Evolutionary conservation across 2,113 vertebrate species (phyloP).

Genomic region (Collichthys lucidus): DNA sequence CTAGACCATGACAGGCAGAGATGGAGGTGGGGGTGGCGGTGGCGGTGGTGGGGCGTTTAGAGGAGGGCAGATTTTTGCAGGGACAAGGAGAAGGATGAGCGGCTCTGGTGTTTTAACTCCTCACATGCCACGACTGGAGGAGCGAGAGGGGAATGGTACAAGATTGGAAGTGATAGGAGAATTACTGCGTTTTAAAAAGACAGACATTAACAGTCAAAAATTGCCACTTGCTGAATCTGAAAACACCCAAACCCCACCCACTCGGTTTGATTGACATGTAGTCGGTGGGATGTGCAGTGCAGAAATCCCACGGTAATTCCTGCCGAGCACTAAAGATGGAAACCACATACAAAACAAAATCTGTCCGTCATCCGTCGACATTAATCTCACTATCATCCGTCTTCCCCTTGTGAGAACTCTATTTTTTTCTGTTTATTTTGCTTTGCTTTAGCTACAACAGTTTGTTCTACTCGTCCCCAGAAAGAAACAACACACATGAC

Average conservation of each 20-base stretch:
- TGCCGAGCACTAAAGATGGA: conserved; percentile 10
- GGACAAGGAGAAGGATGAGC: conserved; percentile 78
- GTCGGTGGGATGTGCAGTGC: neutral
- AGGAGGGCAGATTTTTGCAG: conserved; percentile 68
- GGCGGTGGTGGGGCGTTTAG: conserved; percentile 1
- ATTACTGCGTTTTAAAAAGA: neutral
- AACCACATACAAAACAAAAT: conserved; percentile 5
- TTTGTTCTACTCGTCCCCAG: conserved; percentile 33
- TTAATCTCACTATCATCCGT: conserved; percentile 42
- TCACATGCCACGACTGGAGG: conserved; percentile 52
- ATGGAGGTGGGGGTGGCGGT: conserved; percentile 49
- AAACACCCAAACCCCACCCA: neutral
- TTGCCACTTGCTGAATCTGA: neutral
- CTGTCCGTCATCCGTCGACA: conserved; percentile 26
- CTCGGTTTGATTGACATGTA: conserved; percentile 3
- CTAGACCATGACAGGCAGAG: conserved; percentile 84
- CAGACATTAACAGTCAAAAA: neutral
- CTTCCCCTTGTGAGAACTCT: conserved; percentile 36
- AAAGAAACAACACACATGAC: conserved; percentile 76
- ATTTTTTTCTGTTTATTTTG: conserved; percentile 60
- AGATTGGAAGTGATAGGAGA: neutral
- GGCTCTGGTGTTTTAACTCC: conserved; percentile 79
- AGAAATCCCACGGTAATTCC: conserved; percentile 16
- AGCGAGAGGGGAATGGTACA: neutral
- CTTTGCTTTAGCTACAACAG: conserved; percentile 4